Percentiles rank a stretch among this genome's conserved stretches.
These are phyloP conservation scores for Tribolium castaneum DNA, from an alignment of 1,140 invertebrate genomes.

Conservation along the genomic window DNA sequence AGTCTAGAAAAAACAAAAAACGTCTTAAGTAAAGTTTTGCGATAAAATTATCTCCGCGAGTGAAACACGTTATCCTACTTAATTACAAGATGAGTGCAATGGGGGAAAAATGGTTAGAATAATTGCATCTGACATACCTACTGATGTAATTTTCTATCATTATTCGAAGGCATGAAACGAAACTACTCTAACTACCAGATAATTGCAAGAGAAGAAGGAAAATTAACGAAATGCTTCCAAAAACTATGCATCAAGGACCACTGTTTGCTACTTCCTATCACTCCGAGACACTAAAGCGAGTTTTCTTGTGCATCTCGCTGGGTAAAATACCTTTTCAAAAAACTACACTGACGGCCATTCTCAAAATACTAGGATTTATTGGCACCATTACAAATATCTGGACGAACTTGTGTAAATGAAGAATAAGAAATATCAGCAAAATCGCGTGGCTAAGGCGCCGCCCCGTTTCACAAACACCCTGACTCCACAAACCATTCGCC, in stretches of 20 bases:
- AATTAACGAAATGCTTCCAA: conserved; percentile 7
- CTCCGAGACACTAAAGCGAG: neutral
- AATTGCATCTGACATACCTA: conserved; percentile 5
- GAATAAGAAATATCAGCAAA: conserved; percentile 46
- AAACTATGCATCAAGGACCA: conserved; percentile 10
- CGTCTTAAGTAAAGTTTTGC: neutral
- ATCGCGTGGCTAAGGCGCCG: conserved; percentile 40
- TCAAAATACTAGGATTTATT: conserved; percentile 50
- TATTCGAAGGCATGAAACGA: neutral
- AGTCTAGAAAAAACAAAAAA: conserved; percentile 18
- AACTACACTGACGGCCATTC: conserved; percentile 49
- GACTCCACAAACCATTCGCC: neutral
- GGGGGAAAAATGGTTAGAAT: neutral
- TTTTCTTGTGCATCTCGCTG: conserved; percentile 1
- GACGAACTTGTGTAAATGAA: conserved; percentile 42
- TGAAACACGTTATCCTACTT: neutral
- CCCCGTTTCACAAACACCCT: neutral
- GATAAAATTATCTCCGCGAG: neutral
- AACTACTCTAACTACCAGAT: neutral
- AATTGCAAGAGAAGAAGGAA: neutral
- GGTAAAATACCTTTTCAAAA: conserved; percentile 46
- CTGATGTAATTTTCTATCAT: conserved; percentile 19
- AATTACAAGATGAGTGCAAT: conserved; percentile 1
- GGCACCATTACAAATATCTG: conserved; percentile 46
- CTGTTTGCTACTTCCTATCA: conserved; percentile 14